Percentiles rank a stretch among this genome's conserved stretches.
Evolutionary conservation across 1,140 invertebrate genomes (phyloP).

Genomic region (Battus philenor): DNA sequence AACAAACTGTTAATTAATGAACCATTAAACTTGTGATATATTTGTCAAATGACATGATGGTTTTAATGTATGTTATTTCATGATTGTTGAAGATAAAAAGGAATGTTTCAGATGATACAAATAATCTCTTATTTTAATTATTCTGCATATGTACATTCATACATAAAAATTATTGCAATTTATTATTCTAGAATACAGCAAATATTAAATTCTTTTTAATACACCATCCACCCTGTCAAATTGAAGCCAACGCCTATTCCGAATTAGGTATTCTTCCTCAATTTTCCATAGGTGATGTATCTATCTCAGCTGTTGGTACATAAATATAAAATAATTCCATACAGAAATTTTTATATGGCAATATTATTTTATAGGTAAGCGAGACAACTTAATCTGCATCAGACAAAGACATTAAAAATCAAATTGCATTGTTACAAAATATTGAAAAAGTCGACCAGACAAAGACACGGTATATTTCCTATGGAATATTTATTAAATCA

Average conservation of each 20-base stretch:
- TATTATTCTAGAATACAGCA: background rate
- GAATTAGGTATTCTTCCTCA: background rate
- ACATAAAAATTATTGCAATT: conserved; percentile 12
- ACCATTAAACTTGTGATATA: no score
- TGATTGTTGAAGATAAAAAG: no score
- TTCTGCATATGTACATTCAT: no score
- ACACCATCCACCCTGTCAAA: background rate
- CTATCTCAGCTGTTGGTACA: background rate
- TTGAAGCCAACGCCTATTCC: background rate
- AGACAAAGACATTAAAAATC: conserved; percentile 45
- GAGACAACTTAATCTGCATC: conserved; percentile 59
- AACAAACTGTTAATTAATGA: no score
- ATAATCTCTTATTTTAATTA: no score
- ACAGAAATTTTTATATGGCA: conserved; percentile 21
- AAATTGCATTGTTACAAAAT: conserved; percentile 63
- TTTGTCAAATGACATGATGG: no score
- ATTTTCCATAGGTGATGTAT: background rate
- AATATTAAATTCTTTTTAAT: conserved; percentile 1
- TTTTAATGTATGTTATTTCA: no score
- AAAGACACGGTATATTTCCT: conserved; percentile 40
- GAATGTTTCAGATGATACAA: no score
- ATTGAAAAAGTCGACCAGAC: conserved; percentile 54
- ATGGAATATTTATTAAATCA: conserved; percentile 45
- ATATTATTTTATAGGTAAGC: conserved; percentile 17
- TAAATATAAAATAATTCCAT: background rate